Percentiles rank a stretch among this genome's conserved stretches.
phyloP scores from a whole-genome alignment of 2,113 vertebrate species.

The Fulica atra region DNA sequence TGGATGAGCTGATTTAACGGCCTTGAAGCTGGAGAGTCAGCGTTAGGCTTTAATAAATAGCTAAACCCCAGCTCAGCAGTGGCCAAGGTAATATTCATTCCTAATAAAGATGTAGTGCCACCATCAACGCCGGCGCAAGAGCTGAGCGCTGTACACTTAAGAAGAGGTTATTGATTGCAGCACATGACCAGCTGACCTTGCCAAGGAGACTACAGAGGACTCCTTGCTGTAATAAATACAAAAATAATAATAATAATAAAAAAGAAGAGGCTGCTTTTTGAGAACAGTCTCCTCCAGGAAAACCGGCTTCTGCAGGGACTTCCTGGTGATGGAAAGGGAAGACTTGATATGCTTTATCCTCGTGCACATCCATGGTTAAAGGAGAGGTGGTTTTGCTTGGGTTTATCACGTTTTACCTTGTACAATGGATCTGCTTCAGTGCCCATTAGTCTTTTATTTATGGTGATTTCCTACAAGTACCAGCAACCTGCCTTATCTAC shows the following conservation, averaged over 20 bases:
- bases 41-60: not conserved
- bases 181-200: not conserved
- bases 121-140: not conserved
- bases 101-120: not conserved
- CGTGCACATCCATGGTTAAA: not conserved
- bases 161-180: not conserved
- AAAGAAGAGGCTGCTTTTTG: not conserved
- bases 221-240: not conserved
- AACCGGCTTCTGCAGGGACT: not conserved
- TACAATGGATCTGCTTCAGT: not conserved
- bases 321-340: not conserved
- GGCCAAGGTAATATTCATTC: not conserved
- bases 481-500: not conserved
- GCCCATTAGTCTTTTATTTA: not conserved
- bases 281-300: not conserved
- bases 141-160: not conserved
- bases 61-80: not conserved
- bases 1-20: not conserved
- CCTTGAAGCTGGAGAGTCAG: not conserved
- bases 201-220: not conserved
- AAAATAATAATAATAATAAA: not conserved
- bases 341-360: not conserved
- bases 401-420: not conserved
- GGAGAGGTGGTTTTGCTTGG: not conserved
- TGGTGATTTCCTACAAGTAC: not conserved